Conservation (phyloP, 2,888 invertebrate species). For the Temnothorax ravouxi region DNA sequence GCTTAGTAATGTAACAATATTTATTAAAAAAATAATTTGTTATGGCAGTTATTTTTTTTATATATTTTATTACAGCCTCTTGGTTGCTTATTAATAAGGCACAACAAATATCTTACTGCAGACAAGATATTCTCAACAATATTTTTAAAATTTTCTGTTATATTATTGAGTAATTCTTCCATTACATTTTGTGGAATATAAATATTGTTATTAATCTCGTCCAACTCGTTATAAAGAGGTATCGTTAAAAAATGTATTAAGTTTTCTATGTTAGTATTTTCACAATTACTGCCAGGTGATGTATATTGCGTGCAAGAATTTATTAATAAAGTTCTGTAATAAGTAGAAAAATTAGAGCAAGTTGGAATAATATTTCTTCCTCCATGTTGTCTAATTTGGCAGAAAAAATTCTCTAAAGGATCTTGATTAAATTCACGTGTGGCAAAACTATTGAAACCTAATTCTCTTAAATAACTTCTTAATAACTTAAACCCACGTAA, state of each 20-base stretch:
- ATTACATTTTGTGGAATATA: not conserved
- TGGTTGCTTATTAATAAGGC: too few relatives aligned
- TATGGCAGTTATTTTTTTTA: too few relatives aligned
- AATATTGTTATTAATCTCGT: not conserved
- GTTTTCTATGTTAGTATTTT: not conserved
- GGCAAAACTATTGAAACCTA: not conserved
- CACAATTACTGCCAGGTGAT: not conserved
- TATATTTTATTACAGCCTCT: too few relatives aligned
- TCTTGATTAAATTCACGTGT: slow-evolving; percentile 2
- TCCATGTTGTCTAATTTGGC: not conserved
- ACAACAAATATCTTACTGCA: too few relatives aligned
- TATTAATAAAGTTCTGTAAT: not conserved
- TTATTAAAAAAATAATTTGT: too few relatives aligned
- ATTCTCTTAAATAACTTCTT: not conserved
- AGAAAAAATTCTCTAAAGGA: not conserved
- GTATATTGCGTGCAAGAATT: not conserved
- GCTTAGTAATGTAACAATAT: too few relatives aligned
- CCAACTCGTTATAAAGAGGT: not conserved
- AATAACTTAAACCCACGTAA: slow-evolving; percentile 2
- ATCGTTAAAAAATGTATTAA: not conserved
- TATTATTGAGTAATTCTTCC: too few relatives aligned
- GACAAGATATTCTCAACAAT: too few relatives aligned
- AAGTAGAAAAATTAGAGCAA: not conserved
- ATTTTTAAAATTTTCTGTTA: too few relatives aligned
- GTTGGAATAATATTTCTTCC: not conserved